Base-by-base conservation (phyloP, 1,140 invertebrate genomes). In the Caerostris darwini region DNA sequence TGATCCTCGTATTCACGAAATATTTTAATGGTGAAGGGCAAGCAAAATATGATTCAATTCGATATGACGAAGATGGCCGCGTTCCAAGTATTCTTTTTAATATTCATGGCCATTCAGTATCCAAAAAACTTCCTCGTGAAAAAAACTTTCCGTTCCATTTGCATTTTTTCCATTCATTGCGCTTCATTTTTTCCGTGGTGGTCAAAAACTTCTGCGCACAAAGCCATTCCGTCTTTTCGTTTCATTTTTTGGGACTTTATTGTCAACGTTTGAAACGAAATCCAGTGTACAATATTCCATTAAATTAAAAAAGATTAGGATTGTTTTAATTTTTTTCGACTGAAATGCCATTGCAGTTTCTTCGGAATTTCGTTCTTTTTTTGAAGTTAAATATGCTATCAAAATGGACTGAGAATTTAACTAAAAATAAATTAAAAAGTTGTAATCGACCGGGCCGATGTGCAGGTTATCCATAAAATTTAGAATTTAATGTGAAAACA, bases 111-210 rank as follows among this genome's bases (percentile, higher is more conserved):
- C 50, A 67, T 34, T 34, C 61, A 77, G 71, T 77, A 77, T 77
- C 12, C 71, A 34, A 77, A 77, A 77, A 77, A 17, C 50, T 50
- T 12, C 10, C 53, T 77, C 14, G 14, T 14, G 71, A 77, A 50
- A 77, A 77, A 12, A 77, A 10, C 50, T 77, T 77, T 77, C 71
- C 71, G 71, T 77, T 77, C 71, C 71, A 77, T 77, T 77, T 77
- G 71, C 71, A 77, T 77, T 77, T 77, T 77, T 77, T 77, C 71
- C 71, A 77, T 34, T 77, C 71, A 77, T 77, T 77, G 71, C 34
- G 71, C 14, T 67, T 77, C 71, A 77, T 77, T 77, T 77, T 34
- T 77, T 77, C 34, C 5, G 34, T 34, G 19, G 50, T 34, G 50
- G 19, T 77, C 71, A 77, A 77, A 77, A 77, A 77, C 71, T 50